Percentiles rank a stretch among this genome's conserved stretches.
phyloP scores from a whole-genome alignment of 1,140 invertebrate genomes.

The Lethocerus indicus region DNA sequence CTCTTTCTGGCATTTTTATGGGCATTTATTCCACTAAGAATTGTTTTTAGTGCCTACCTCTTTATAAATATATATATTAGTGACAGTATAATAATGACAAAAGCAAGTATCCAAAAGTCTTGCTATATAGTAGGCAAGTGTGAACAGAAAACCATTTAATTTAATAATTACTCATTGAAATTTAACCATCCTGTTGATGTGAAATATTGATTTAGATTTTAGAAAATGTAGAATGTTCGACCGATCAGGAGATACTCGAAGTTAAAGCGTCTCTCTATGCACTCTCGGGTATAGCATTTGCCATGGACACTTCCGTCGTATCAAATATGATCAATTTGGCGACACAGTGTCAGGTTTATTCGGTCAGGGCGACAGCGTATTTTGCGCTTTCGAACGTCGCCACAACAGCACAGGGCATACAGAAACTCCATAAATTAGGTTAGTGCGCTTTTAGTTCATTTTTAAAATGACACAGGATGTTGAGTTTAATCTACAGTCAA shows the following conservation, averaged over 20 bases:
- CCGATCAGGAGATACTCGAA: conserved; percentile 45
- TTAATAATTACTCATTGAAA: no score
- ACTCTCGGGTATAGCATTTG: conserved; percentile 23
- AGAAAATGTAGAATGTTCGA: conserved; percentile 24
- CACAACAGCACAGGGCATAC: conserved; percentile 62
- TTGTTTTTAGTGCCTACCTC: no score
- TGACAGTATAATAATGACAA: no score
- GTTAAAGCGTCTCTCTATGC: conserved; percentile 85
- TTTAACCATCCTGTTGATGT: no score
- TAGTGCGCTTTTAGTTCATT: conserved; percentile 17
- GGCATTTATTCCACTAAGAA: no score
- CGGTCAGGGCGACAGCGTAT: conserved; percentile 74
- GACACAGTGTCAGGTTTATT: conserved; percentile 62
- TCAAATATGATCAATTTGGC: conserved; percentile 45
- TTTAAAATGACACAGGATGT: background rate
- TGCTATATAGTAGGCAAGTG: no score
- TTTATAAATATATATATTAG: no score
- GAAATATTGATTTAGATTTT: conserved; percentile 4
- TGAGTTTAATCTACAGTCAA: background rate
- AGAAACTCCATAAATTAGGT: conserved; percentile 50
- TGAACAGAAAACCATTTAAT: no score
- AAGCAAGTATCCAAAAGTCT: no score
- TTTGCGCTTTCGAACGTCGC: conserved; percentile 71
- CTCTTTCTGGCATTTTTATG: no score
- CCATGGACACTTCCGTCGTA: conserved; percentile 6